phyloP scores from a whole-genome alignment of 1,140 invertebrate genomes.

The Neuroterus valhalla region DNA sequence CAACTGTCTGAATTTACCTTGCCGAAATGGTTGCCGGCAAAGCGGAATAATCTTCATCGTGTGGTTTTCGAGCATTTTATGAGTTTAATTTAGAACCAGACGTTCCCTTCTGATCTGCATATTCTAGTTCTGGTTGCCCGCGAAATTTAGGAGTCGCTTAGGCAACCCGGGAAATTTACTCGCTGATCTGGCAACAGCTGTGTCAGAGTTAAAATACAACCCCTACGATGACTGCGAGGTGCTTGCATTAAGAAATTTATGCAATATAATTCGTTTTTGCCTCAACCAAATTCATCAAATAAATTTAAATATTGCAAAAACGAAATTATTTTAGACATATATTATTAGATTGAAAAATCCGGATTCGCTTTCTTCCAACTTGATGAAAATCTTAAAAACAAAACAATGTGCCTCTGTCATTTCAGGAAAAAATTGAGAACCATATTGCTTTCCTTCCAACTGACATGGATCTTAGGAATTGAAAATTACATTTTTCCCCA shows the following conservation, averaged over 20 bases:
- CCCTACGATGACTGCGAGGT: background rate
- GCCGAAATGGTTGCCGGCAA: constrained; percentile 47
- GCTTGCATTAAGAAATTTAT: background rate
- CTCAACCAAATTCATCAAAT: too few relatives aligned
- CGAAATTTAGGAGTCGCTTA: constrained; percentile 56
- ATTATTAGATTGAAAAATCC: too few relatives aligned
- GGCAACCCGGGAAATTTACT: constrained; percentile 37
- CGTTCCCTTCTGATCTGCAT: constrained; percentile 49
- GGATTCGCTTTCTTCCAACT: too few relatives aligned
- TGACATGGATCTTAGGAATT: too few relatives aligned
- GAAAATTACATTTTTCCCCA: too few relatives aligned
- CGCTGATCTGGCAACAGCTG: constrained; percentile 45
- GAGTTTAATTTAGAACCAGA: constrained; percentile 69
- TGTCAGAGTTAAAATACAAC: background rate
- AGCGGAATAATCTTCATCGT: constrained; percentile 45
- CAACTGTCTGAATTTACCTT: constrained; percentile 36
- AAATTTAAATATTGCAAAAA: too few relatives aligned
- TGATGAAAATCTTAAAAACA: too few relatives aligned
- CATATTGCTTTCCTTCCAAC: too few relatives aligned
- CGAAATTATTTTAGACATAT: background rate
- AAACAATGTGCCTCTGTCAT: too few relatives aligned
- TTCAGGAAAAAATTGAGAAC: too few relatives aligned
- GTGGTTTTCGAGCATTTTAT: constrained; percentile 63
- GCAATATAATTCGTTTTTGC: too few relatives aligned
- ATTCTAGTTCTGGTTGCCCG: constrained; percentile 58